These are phyloP conservation scores for Limnodromus scolopaceus DNA, from an alignment of 2,797 vertebrate species.

Conservation along the genomic window DNA sequence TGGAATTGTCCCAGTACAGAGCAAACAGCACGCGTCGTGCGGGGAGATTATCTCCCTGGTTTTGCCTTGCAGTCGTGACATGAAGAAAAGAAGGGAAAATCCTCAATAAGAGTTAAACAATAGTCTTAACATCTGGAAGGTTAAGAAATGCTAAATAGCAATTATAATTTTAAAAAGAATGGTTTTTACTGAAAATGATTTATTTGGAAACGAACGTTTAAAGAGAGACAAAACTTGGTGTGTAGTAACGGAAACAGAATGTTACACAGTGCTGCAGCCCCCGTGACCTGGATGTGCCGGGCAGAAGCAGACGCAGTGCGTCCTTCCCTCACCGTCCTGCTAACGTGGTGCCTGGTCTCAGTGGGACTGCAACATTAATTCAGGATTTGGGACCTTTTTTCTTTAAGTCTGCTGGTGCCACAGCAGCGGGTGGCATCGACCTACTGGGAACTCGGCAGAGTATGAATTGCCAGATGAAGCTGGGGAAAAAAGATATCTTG, in stretches of 20 bases:
- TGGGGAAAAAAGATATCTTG: not conserved
- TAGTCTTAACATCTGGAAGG: not conserved
- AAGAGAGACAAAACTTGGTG: not conserved
- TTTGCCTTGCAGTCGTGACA: not conserved
- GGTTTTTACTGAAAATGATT: not conserved
- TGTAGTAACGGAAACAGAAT: fast-evolving
- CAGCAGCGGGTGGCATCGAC: not conserved
- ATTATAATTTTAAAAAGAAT: not conserved
- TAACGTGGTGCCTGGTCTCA: not conserved
- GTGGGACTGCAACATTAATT: not conserved
- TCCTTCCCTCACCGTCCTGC: not conserved
- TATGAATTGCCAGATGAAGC: not conserved
- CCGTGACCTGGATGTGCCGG: not conserved
- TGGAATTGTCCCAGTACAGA: not conserved
- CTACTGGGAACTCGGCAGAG: not conserved
- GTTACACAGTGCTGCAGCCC: not conserved
- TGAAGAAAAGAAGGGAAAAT: not conserved
- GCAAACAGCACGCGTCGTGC: fast-evolving
- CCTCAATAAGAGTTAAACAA: not conserved
- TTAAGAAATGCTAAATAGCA: not conserved
- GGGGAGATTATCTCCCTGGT: not conserved
- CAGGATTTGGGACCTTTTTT: not conserved
- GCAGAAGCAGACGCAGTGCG: fast-evolving
- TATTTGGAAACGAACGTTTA: not conserved
- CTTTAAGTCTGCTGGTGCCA: not conserved